Base-by-base conservation (phyloP, 2,797 vertebrate species). In the Gymnothorax reevesii region DNA sequence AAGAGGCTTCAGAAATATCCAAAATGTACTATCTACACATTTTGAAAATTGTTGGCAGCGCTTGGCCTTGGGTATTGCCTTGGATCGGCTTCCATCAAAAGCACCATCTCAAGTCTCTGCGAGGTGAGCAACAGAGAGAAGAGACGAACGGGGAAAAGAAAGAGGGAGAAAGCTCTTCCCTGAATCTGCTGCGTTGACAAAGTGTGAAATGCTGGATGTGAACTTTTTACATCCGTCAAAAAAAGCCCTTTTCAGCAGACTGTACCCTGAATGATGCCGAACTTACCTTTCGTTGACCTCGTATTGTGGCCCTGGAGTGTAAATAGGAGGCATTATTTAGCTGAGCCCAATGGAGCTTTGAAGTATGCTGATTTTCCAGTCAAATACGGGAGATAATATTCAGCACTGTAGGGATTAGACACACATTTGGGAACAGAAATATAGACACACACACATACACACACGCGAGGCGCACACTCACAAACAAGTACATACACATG, bases 371-470 rank as follows among this genome's bases (percentile, higher is more conserved):
- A 52, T 66, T 64, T 42, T 4, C 59, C 83, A 42, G 59, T 42
- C 33, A 62, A 62, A 83, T 59, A 15, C 54, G 75, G 42, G 75
- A 27, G 42, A 54, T 54, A 20, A 79, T 52, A 49, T 54, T 52
- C 75, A 22, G 49, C n/a, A 79, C 20, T 79, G 8, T 49, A 15
- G 13, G 33, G 73, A n/a, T 42, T 77, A 52, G 15, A 77, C 73
- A 25, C 88, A 77, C 33, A 49, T 15, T n/a, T 20, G 17, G 33
- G 33, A 42, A 80, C 2, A 22, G 52, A 4, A 8, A 13, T 87
- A 89, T 86, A 84, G 84, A 89, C 87, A 88, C 83, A 57, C 89
- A 88, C 83, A 84, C 88, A 83, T 83, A 83, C 83, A 92, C 86
- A 91, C 88, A 91, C 86, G 79, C 87, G 85, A 87, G 33, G 84